These are phyloP conservation scores for Isichthys henryi DNA, from an alignment of 2,113 vertebrate species.

Conservation along the genomic window DNA sequence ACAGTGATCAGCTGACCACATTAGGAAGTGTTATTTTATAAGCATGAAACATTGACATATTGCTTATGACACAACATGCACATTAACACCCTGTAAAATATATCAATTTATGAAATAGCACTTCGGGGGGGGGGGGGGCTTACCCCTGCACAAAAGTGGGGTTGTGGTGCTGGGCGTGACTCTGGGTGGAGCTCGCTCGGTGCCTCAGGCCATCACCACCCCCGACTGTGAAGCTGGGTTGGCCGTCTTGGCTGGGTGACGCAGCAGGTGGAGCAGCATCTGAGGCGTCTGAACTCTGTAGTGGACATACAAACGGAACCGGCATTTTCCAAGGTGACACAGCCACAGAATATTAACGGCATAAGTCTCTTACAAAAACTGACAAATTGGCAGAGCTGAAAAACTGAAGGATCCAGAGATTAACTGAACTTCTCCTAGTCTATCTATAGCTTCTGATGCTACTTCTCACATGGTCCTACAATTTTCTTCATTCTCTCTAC, in stretches of 20 bases:
- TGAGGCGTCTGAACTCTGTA: conserved; percentile 19
- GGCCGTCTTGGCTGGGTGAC: conserved; percentile 23
- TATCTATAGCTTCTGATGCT: background rate
- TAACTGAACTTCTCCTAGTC: background rate
- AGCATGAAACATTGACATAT: background rate
- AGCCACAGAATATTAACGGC: background rate
- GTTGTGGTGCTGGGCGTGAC: conserved; percentile 46
- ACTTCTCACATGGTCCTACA: background rate
- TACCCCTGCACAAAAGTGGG: conserved; percentile 43
- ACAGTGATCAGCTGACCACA: background rate
- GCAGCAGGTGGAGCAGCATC: conserved; percentile 22
- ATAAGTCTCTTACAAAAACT: background rate
- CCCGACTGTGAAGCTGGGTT: conserved; percentile 30
- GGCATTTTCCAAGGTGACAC: background rate
- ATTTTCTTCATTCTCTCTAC: background rate
- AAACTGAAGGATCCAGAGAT: background rate
- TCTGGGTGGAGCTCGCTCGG: conserved; percentile 31
- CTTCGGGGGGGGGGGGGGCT: background rate
- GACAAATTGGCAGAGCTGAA: background rate
- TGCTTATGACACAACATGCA: background rate
- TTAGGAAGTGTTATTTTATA: background rate
- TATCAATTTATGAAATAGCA: background rate
- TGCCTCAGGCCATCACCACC: conserved; percentile 42
- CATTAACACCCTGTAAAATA: background rate
- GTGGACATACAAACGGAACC: background rate